Base-by-base conservation (phyloP, 35 echinoderm and acorn worm genomes). In the Heliocidaris erythrogramma region DNA sequence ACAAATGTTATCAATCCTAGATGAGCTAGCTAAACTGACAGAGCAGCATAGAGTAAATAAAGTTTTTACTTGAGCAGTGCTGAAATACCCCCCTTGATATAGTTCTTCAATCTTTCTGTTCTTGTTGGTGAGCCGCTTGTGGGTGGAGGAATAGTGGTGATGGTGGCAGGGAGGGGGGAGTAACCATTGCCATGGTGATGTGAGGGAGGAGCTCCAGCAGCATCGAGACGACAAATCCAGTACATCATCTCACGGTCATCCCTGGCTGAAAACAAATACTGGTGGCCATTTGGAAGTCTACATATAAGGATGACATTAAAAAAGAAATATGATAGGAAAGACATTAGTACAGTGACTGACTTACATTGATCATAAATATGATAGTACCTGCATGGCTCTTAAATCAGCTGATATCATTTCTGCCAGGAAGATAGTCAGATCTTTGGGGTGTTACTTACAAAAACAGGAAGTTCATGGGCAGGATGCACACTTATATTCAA, bases 171-270 rank as follows among this genome's bases (percentile, higher is more conserved):
- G 49, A 32, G 59, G 13, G 65, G 85, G 60, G 87, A 49, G 92
- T 93, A 92, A n/a, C 48, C 53, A 8, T 86, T 60, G 35, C 47
- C 59, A 49, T 32, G 88, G 88, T 31, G 21, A 91, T 48, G 17
- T n/a, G 91, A 31, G 31, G 87, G 47, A 89, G 87, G 87, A 10
- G 96, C 94, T 31, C 94, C 93, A 0, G 93, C 94, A 31, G 95
- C 90, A 89, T 97, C 96, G 94, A 99, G 94, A 30, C 96, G 86
- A 85, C 96, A 99, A 6, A 97, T 47, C 98, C 98, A 99, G 91
- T 88, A 99, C 86, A 99, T 88, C 98, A 99, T 97, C 24, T 99
- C 96, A 84, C 95, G 88, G 14, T 95, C 88, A 88, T 97, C 97
- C 32, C 93, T 91, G 27, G 98, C 97, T 88, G 97, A 95, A 92